Conservation (phyloP, 2,888 invertebrate species). For the Tillus elongatus region DNA sequence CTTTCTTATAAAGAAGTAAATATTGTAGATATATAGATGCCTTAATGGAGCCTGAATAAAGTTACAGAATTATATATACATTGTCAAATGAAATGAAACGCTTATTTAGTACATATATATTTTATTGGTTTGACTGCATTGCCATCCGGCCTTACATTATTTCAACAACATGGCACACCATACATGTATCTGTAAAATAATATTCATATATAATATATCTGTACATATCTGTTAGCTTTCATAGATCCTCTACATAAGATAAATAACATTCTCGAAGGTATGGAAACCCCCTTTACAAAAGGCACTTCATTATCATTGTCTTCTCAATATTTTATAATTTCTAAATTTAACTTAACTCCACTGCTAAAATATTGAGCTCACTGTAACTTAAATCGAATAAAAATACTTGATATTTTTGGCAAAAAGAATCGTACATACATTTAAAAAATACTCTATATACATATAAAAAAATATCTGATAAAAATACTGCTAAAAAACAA, state of each 20-base stretch:
- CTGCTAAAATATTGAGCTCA: conserved; percentile 15
- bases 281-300: conserved; percentile 25
- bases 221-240: conserved; percentile 35
- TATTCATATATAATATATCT: conserved; percentile 30
- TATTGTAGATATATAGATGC: too few relatives aligned
- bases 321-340: conserved; percentile 20
- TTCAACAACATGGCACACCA: conserved; percentile 42
- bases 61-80: too few relatives aligned
- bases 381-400: conserved; percentile 6
- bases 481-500: conserved; percentile 12
- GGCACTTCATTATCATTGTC: conserved; percentile 38
- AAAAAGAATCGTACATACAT: conserved; percentile 16
- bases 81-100: conserved; percentile 12
- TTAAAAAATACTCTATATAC: conserved; percentile 17
- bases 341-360: conserved; percentile 9
- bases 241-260: conserved; percentile 33
- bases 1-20: too few relatives aligned
- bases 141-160: conserved; percentile 37
- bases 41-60: too few relatives aligned
- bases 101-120: conserved; percentile 26
- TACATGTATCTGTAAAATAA: conserved; percentile 41
- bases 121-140: conserved; percentile 41
- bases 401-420: conserved; percentile 13
- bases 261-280: conserved; percentile 31
- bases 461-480: conserved; percentile 8